Base-by-base conservation (phyloP, 2,888 invertebrate genomes). In the Rhyacophila evoluta region DNA sequence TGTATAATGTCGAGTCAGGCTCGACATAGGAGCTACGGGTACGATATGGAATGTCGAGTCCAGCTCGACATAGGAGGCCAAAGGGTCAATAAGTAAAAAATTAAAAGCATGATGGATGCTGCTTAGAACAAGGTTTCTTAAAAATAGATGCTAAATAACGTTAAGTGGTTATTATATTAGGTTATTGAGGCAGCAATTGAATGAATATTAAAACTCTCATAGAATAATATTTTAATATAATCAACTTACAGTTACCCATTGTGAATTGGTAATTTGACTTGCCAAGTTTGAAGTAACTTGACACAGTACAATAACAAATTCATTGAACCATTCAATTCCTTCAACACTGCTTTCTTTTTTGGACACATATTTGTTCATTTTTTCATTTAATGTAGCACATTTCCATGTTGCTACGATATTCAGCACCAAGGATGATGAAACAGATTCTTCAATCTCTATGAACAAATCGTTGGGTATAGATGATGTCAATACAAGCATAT, bases 271-370 rank as follows among this genome's bases (percentile, higher is more conserved):
- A 72, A 75, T 72, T 25, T 28, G 15, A 27, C 69, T 72, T 10
- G 37, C 37, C 12, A 79, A n/a, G 25, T 73, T 72, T 3, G 68
- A 68, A 27, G 79, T 73, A n/a, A 76, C 1, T 38, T 76, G 29
- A 41, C 75, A 73, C 15, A 79, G 36, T n/a, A 70, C 8, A n/a
- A 70, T 73, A n/a, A 75, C 27, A 25, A 70, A 76, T 12, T 36
- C 36, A 55, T 79, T 75, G 6, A 79, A 33, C 79, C 79, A 79
- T 29, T 79, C 72, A 5, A 70, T 68, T 72, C 75, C 79, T 37
- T 71, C 38, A 5, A 79, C 39, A 12, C 67, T 75, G 25, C 33
- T n/a, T 71, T 79, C 79, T n/a, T 25, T 72, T 8, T 11, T 15
- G n/a, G 15, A 39, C 5, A 72, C 10, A 15, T 41, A 15, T 11